Percentiles rank a stretch among this genome's conserved stretches.
Evolutionary conservation across 2,113 vertebrate species (phyloP).

Genomic region (Todiramphus chloris): DNA sequence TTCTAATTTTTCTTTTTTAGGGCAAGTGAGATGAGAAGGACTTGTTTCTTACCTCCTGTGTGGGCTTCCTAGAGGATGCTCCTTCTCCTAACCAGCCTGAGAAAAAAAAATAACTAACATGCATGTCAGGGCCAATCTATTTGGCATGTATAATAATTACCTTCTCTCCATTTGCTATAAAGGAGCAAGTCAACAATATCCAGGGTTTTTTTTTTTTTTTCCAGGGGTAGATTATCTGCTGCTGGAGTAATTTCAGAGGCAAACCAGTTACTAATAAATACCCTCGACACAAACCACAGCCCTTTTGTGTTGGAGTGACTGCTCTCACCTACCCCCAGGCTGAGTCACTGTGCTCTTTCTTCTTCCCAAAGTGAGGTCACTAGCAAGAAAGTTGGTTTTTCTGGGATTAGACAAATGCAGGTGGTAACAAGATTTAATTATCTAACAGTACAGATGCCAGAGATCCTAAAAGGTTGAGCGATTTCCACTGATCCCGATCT

Average conservation of each 20-base stretch:
- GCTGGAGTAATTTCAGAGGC: background rate
- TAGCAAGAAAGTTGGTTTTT: conserved; percentile 4
- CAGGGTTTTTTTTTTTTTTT: background rate
- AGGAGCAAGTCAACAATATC: background rate
- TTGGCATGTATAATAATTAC: conserved; percentile 27
- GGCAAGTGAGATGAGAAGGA: background rate
- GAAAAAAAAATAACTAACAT: background rate
- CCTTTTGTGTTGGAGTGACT: background rate
- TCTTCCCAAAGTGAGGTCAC: background rate
- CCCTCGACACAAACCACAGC: background rate
- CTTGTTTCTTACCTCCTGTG: background rate
- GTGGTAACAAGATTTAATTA: background rate
- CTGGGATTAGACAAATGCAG: conserved; percentile 27
- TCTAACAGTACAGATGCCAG: background rate
- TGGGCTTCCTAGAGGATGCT: background rate
- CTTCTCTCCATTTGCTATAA: background rate
- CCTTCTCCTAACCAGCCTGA: background rate
- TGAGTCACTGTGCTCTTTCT: background rate
- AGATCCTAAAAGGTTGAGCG: background rate
- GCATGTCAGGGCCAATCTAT: fast-evolving
- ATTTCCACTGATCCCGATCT: background rate
- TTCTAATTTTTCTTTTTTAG: background rate
- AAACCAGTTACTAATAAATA: conserved; percentile 19
- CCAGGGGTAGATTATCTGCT: background rate
- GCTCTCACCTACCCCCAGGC: conserved; percentile 2